Evolutionary conservation across 2,797 vertebrate species (phyloP).

Genomic region (Orientallactaga sibirica): DNA sequence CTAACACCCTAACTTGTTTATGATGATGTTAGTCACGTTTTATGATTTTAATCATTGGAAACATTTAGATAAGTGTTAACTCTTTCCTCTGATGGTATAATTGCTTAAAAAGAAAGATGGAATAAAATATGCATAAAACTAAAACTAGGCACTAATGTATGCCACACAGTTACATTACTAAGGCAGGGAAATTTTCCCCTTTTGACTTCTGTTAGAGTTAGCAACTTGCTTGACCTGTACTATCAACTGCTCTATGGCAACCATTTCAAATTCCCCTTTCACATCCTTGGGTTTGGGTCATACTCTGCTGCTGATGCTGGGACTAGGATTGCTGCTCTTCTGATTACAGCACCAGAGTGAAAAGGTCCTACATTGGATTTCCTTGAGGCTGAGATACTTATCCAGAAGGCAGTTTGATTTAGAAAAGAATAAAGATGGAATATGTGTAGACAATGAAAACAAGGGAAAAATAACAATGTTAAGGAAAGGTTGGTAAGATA

Average conservation of each 20-base stretch:
- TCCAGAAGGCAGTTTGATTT: background rate
- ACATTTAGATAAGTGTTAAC: constrained; percentile 52
- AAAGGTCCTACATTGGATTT: background rate
- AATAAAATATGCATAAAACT: constrained; percentile 5
- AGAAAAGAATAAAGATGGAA: background rate
- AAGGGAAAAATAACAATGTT: background rate
- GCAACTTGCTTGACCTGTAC: background rate
- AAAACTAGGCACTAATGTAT: constrained; percentile 1
- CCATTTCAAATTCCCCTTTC: background rate
- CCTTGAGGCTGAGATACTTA: background rate
- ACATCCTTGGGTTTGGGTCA: background rate
- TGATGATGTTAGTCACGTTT: constrained; percentile 46
- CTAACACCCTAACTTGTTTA: constrained; percentile 7
- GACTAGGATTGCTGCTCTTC: background rate
- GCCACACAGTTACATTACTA: background rate
- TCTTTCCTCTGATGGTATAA: constrained; percentile 7
- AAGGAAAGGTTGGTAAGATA: background rate
- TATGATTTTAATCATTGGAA: constrained; percentile 49
- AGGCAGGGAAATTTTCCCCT: background rate
- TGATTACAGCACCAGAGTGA: background rate
- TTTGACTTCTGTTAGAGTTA: background rate
- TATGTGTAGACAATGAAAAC: background rate
- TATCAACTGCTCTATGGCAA: background rate
- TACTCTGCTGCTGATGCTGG: background rate
- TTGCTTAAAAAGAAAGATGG: constrained; percentile 26